phyloP scores from a whole-genome alignment of 2,113 vertebrate species.

The Tylochromis polylepis region DNA sequence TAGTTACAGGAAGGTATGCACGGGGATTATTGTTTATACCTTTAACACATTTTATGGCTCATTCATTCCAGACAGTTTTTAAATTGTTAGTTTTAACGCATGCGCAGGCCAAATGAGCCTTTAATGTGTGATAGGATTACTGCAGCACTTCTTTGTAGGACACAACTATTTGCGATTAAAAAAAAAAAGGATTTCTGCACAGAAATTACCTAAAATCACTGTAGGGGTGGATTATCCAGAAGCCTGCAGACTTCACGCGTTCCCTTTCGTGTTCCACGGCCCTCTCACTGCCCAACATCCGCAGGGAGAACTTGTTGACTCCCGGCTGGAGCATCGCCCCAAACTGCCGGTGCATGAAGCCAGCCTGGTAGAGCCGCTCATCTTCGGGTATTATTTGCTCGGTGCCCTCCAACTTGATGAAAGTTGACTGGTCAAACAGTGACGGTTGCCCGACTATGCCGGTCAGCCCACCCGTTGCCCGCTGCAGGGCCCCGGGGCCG shows the following conservation, averaged over 20 bases:
- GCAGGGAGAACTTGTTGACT: conserved; percentile 99
- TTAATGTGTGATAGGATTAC: not conserved
- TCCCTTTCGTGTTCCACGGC: conserved; percentile 97
- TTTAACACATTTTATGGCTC: not conserved
- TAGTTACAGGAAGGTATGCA: not conserved
- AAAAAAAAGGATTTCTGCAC: not conserved
- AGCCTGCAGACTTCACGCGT: conserved; percentile 93
- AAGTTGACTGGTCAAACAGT: conserved; percentile 73
- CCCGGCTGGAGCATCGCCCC: conserved; percentile 96
- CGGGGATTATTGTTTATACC: not conserved
- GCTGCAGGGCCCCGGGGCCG: conserved; percentile 71
- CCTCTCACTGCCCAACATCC: conserved; percentile 98
- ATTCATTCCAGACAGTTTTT: not conserved
- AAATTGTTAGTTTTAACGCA: not conserved
- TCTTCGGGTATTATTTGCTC: conserved; percentile 89
- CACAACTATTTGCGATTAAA: not conserved
- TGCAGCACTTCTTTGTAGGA: not conserved
- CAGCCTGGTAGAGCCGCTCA: conserved; percentile 84
- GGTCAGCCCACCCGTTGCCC: conserved; percentile 52
- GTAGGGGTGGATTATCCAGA: conserved; percentile 99
- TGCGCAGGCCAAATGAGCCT: not conserved
- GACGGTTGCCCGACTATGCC: conserved; percentile 49
- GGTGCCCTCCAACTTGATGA: conserved; percentile 86
- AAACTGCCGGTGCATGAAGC: conserved; percentile 97
- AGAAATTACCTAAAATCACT: conserved; percentile 95